Percentiles rank a stretch among this genome's conserved stretches.
Conservation (phyloP, 2,888 invertebrate species). For the Tuta absoluta region DNA sequence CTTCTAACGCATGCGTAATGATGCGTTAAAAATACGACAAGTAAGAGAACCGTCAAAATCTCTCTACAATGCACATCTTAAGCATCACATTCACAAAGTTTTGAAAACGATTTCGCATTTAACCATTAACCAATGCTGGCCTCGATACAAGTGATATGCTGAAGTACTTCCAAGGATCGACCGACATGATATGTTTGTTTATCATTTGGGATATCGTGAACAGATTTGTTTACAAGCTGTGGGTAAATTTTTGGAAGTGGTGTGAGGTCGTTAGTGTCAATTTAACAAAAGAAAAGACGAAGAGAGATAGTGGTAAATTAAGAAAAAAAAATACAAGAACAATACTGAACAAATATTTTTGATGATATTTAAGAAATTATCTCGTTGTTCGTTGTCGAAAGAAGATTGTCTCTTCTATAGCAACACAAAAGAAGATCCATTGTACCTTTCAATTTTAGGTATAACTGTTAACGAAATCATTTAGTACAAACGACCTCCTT, state of each 20-base stretch:
- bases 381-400: too few relatives aligned
- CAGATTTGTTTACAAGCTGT: slow-evolving; percentile 5
- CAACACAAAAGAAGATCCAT: neutral
- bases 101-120: neutral
- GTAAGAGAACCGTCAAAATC: too few relatives aligned
- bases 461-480: slow-evolving; percentile 2
- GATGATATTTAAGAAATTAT: too few relatives aligned
- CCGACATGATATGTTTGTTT: slow-evolving; percentile 14
- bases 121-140: neutral
- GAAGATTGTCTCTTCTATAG: neutral
- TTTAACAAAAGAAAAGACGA: neutral
- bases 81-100: too few relatives aligned
- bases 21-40: too few relatives aligned
- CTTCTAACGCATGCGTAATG: too few relatives aligned
- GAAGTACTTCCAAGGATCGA: slow-evolving; percentile 34
- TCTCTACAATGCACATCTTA: too few relatives aligned
- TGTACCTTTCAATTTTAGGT: neutral
- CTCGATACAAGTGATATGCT: neutral
- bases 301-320: too few relatives aligned
- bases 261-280: neutral
- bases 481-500: neutral
- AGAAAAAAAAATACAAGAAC: too few relatives aligned
- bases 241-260: neutral
- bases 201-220: slow-evolving; percentile 1
- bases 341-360: too few relatives aligned